phyloP scores from a whole-genome alignment of 30 jellyfish, hydroid and myxozoan species.

The Turritopsis rubra region DNA sequence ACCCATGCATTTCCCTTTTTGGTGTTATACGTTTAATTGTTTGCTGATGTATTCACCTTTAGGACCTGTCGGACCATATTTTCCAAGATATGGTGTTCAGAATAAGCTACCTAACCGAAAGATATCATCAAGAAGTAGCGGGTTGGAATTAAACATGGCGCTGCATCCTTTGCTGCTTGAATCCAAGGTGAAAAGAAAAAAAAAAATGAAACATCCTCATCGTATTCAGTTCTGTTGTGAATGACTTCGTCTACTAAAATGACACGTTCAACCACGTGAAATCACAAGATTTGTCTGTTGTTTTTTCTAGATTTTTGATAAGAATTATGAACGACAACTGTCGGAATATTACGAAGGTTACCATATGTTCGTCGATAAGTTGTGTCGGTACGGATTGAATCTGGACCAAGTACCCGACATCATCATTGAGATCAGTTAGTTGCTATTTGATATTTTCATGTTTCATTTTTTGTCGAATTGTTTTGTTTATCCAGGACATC shows the following conservation, averaged over 20 bases:
- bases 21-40: background rate
- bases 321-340: constrained; percentile 45
- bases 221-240: too few species aligned
- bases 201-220: background rate
- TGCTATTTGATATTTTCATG: background rate
- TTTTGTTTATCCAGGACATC: background rate
- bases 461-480: background rate
- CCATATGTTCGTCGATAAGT: constrained; percentile 80
- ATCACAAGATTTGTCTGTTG: too few species aligned
- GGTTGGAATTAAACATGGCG: constrained; percentile 86
- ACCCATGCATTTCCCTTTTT: background rate
- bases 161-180: constrained; percentile 80
- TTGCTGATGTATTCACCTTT: background rate
- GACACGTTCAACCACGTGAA: too few species aligned
- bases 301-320: constrained; percentile 69
- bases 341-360: constrained; percentile 62
- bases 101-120: constrained; percentile 58
- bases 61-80: constrained; percentile 78
- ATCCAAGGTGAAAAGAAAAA: constrained; percentile 65
- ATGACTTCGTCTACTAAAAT: too few species aligned
- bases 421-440: constrained; percentile 79
- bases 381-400: constrained; percentile 90
- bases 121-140: constrained; percentile 46
- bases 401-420: constrained; percentile 77
- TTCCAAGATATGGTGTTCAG: constrained; percentile 67